Percentiles rank a stretch among this genome's conserved stretches.
Conservation (phyloP, 2,888 invertebrate genomes). For the Agonopterix subpropinquella region DNA sequence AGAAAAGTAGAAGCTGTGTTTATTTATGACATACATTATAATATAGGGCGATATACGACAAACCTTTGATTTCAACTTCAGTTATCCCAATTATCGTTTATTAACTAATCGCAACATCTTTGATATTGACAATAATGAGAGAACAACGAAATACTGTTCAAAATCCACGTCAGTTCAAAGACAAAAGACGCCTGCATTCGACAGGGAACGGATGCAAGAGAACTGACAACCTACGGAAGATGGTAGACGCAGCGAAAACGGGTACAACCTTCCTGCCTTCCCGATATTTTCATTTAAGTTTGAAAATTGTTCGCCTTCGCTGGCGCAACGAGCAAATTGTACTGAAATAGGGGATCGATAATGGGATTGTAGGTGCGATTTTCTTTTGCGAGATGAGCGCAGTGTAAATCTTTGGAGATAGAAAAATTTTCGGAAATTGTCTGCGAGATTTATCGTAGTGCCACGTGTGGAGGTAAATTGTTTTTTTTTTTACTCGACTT, state of each 20-base stretch:
- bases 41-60: too few species aligned
- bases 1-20: too few species aligned
- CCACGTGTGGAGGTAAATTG: constrained; percentile 48
- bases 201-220: constrained; percentile 19
- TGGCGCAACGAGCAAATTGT: constrained; percentile 63
- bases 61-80: too few species aligned
- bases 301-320: constrained; percentile 64
- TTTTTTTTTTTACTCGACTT: constrained; percentile 49
- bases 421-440: constrained; percentile 72
- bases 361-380: constrained; percentile 70
- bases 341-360: constrained; percentile 69
- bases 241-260: constrained; percentile 15
- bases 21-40: too few species aligned
- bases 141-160: not conserved
- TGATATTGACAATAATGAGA: too few species aligned
- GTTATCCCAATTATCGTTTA: too few species aligned
- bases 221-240: constrained; percentile 35
- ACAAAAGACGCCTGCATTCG: constrained; percentile 28
- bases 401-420: constrained; percentile 65
- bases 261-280: constrained; percentile 34
- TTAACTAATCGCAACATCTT: too few species aligned
- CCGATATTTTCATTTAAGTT: constrained; percentile 73
- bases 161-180: constrained; percentile 14
- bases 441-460: constrained; percentile 48
- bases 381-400: constrained; percentile 58